Conservation (phyloP, 2,888 invertebrate species). For the Pseudoips prasinana region DNA sequence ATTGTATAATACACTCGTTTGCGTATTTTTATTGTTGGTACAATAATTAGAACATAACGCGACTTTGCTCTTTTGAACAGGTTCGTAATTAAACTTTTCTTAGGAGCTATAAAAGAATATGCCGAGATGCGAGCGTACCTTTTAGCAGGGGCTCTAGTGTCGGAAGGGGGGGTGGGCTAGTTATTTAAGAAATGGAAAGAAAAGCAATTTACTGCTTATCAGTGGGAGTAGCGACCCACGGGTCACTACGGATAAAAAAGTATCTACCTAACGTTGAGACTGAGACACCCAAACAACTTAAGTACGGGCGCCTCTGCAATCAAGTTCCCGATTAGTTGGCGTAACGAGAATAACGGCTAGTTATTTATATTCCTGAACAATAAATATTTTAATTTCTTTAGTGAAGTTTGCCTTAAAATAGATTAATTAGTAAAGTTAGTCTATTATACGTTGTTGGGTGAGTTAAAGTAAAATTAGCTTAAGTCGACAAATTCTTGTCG, state of each 20-base stretch:
- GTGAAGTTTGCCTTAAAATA: conserved; percentile 42
- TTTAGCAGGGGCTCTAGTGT: conserved; percentile 38
- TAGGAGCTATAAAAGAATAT: conserved; percentile 67
- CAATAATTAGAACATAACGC: conserved; percentile 81
- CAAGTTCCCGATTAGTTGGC: conserved; percentile 8
- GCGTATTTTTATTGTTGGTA: conserved; percentile 81
- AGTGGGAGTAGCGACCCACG: conserved; percentile 58
- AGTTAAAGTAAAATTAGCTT: conserved; percentile 54
- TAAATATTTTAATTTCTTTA: conserved; percentile 11
- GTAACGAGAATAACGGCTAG: background rate
- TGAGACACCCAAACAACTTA: conserved; percentile 41
- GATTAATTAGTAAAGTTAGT: conserved; percentile 66
- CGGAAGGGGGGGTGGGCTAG: conserved; percentile 40
- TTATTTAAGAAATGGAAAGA: conserved; percentile 77
- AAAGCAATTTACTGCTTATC: conserved; percentile 79
- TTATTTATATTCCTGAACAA: conserved; percentile 3
- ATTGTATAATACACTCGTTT: conserved; percentile 83
- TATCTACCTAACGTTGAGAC: conserved; percentile 40
- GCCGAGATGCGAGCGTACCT: conserved; percentile 57
- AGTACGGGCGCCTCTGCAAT: conserved; percentile 20
- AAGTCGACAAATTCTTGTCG: conserved; percentile 59
- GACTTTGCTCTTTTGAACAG: conserved; percentile 67
- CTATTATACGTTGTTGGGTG: conserved; percentile 71
- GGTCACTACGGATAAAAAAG: conserved; percentile 61
- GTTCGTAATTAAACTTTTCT: conserved; percentile 75